Percentiles rank a stretch among this genome's conserved stretches.
These are phyloP conservation scores for Gobio occitaniae DNA, from an alignment of 2,797 vertebrate genomes.

Conservation along the genomic window DNA sequence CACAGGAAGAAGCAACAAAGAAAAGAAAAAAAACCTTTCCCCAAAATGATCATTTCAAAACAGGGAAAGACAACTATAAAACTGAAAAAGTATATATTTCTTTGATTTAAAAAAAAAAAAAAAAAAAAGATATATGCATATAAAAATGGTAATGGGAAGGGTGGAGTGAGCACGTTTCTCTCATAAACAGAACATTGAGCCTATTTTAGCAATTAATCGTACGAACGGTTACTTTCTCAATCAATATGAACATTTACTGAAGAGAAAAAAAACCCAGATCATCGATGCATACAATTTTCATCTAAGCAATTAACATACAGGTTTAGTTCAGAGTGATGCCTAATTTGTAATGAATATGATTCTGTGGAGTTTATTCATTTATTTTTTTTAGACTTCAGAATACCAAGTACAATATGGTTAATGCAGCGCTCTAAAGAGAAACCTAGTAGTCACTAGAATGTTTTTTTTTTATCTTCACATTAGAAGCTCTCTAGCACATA, in stretches of 20 bases:
- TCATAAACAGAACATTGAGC: slow-evolving; percentile 67
- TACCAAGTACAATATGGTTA: slow-evolving; percentile 97
- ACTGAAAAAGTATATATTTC: slow-evolving; percentile 71
- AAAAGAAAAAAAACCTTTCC: slow-evolving; percentile 53
- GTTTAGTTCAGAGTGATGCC: slow-evolving; percentile 86
- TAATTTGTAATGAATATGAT: slow-evolving; percentile 86
- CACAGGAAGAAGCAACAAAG: slow-evolving; percentile 69
- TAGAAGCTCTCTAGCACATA: slow-evolving; percentile 93
- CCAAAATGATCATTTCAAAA: slow-evolving; percentile 66
- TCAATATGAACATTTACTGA: slow-evolving; percentile 85
- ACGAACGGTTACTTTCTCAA: slow-evolving; percentile 81
- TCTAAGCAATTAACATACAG: slow-evolving; percentile 91
- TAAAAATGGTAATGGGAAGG: slow-evolving; percentile 71
- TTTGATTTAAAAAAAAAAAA: slow-evolving; percentile 60
- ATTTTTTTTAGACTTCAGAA: slow-evolving; percentile 83
- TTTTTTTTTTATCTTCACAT: slow-evolving; percentile 82
- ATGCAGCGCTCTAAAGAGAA: slow-evolving; percentile 95
- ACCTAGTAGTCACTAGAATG: slow-evolving; percentile 90
- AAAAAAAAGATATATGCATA: slow-evolving; percentile 78
- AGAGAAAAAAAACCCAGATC: slow-evolving; percentile 83
- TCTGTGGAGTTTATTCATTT: slow-evolving; percentile 73
- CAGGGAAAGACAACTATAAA: slow-evolving; percentile 74
- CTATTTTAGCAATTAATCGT: slow-evolving; percentile 80
- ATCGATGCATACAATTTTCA: slow-evolving; percentile 87
- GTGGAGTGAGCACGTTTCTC: slow-evolving; percentile 55